Evolutionary conservation across 2,888 invertebrate genomes (phyloP), one percentile per base, ranked within the genome.

Genomic region (Imbricaverruca yamaguchii): DNA sequence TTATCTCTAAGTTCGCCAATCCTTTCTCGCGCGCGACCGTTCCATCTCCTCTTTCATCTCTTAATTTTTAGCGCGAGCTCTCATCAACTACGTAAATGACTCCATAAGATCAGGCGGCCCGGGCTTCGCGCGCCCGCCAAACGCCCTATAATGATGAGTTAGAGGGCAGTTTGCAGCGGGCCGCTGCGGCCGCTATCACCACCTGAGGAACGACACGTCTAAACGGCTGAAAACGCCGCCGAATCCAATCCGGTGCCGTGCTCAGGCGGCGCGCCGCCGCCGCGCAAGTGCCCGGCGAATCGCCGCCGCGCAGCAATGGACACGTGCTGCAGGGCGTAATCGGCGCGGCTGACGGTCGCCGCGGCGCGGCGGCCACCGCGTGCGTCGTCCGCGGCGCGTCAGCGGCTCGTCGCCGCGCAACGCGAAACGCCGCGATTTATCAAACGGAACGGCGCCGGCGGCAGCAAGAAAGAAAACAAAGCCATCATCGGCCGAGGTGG

Each of bases 31-130:
- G 23, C 74, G 69, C 53, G 74, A 74, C 74, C 74, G 74, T 55
- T 74, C 74, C 74, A 74, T 74, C 74, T 74, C 74, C 74, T 74
- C 74, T 74, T 74, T 74, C 74, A 74, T 74, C 74, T 74, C 74
- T 74, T 74, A 74, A 74, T 74, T 74, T 74, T 74, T 74, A 74
- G 74, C 74, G 74, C 21, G 53, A 23, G 53, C 74, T 15, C 74
- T 74, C 74, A 74, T 74, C 74, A 74, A 74, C 74, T 74, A 74
- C 74, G 74, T 74, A 74, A 74, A 74, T 55, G 74, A 74, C 74
- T 74, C 74, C 55, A 74, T 74, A 74, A 74, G 74, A 74, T 74
- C 74, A 74, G 74, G 74, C 53, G 74, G 55, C 53, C 18, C 55
- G 21, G 55, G 74, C 53, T 21, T 10, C 23, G 53, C 18, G 53